phyloP scores from a whole-genome alignment of 2,797 vertebrate genomes.

The Poeciliopsis gracilis region DNA sequence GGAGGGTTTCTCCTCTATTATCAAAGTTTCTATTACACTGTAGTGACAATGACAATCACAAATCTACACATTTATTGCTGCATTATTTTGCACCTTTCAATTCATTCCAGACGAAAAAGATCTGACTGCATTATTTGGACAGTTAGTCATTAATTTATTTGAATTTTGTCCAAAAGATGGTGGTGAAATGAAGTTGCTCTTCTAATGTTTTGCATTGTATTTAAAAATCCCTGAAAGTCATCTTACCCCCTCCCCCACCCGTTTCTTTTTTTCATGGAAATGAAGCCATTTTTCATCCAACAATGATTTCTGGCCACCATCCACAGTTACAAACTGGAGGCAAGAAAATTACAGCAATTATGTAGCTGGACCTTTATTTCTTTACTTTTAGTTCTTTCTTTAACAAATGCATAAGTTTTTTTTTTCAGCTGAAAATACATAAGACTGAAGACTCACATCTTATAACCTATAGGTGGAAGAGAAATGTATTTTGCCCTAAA shows the following conservation, averaged over 20 bases:
- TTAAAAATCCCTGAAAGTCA: neutral
- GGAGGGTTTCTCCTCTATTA: slow-evolving; percentile 31
- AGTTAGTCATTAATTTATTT: slow-evolving; percentile 37
- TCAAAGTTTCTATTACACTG: slow-evolving; percentile 15
- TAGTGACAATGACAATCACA: slow-evolving; percentile 9
- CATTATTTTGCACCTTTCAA: neutral
- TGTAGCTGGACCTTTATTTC: slow-evolving; percentile 24
- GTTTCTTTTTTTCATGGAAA: neutral
- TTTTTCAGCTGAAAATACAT: neutral
- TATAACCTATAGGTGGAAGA: neutral
- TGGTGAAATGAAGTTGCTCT: slow-evolving; percentile 2
- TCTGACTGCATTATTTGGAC: slow-evolving; percentile 33
- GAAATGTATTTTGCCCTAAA: neutral
- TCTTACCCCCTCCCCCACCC: neutral
- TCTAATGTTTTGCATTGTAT: neutral
- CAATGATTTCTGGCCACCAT: slow-evolving; percentile 32
- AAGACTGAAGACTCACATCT: neutral
- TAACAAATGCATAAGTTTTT: neutral
- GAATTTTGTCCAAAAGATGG: slow-evolving; percentile 30
- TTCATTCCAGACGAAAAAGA: slow-evolving; percentile 11
- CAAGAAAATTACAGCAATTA: slow-evolving; percentile 35
- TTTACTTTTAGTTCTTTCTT: slow-evolving; percentile 14
- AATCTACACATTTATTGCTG: neutral
- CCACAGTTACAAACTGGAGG: slow-evolving; percentile 30
- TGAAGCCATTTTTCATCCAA: slow-evolving; percentile 5